These are phyloP conservation scores for Aurelia sp. DNA, from an alignment of 30 jellyfish, hydroid and myxozoan genomes.

Conservation along the genomic window DNA sequence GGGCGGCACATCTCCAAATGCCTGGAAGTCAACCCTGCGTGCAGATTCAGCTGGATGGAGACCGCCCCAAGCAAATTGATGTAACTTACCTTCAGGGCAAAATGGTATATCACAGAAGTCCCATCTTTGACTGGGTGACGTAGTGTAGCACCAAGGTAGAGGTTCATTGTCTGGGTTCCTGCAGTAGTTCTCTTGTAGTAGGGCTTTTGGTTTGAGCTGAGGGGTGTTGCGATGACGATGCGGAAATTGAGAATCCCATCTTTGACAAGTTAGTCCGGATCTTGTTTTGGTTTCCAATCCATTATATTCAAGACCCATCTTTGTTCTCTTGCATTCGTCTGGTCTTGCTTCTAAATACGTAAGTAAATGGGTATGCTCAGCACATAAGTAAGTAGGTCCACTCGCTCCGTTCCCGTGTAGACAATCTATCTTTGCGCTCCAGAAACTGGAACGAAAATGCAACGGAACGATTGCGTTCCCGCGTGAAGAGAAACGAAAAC, in stretches of 20 bases:
- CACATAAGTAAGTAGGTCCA: too few species aligned
- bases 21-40: too few species aligned
- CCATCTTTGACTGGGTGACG: neutral
- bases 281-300: slow-evolving; percentile 10
- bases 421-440: too few species aligned
- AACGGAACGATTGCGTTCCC: too few species aligned
- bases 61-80: neutral
- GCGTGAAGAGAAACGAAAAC: too few species aligned
- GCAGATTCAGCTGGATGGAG: too few species aligned
- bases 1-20: too few species aligned
- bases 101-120: slow-evolving; percentile 42
- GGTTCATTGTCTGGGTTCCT: slow-evolving; percentile 62
- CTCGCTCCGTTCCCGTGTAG: too few species aligned
- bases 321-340: slow-evolving; percentile 17
- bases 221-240: slow-evolving; percentile 25
- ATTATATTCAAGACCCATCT: slow-evolving; percentile 7
- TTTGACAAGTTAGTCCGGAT: slow-evolving; percentile 37
- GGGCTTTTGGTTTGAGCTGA: slow-evolving; percentile 11
- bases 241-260: slow-evolving; percentile 45
- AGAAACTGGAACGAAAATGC: too few species aligned
- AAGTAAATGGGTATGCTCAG: too few species aligned
- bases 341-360: neutral
- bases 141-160: slow-evolving; percentile 67
- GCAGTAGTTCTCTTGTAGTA: slow-evolving; percentile 52
- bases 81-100: neutral